Percentiles rank a stretch among this genome's conserved stretches.
phyloP scores from a whole-genome alignment of 2,797 vertebrate genomes.

The Sus cebifrons region DNA sequence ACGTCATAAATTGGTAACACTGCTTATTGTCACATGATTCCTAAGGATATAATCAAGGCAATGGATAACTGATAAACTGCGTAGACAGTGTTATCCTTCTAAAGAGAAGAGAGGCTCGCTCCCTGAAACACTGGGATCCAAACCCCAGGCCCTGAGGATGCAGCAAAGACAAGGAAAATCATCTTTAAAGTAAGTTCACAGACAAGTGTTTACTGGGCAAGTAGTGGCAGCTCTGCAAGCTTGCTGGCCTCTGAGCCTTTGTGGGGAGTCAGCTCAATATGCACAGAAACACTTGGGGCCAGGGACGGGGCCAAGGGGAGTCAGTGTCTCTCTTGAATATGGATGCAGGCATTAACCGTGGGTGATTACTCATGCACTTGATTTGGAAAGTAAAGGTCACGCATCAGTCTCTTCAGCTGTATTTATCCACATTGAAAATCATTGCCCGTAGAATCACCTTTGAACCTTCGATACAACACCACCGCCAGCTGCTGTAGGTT shows the following conservation, averaged over 20 bases:
- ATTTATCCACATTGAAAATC: constrained; percentile 75
- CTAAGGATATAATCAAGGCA: constrained; percentile 22
- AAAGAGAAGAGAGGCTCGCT: background rate
- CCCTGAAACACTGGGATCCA: background rate
- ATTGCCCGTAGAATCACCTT: background rate
- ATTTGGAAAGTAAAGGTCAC: constrained; percentile 76
- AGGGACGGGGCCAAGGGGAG: constrained; percentile 57
- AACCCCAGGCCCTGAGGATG: background rate
- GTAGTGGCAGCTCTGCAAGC: background rate
- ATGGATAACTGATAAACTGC: constrained; percentile 68
- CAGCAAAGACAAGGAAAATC: background rate
- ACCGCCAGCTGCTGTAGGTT: background rate
- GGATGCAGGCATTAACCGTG: constrained; percentile 41
- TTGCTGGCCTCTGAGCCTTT: background rate
- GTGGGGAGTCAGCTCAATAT: background rate
- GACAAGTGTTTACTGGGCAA: background rate
- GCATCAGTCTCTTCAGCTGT: constrained; percentile 63
- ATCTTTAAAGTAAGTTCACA: background rate
- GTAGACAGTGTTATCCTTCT: background rate
- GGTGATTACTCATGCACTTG: constrained; percentile 32
- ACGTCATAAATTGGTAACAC: constrained; percentile 72
- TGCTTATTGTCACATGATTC: constrained; percentile 51
- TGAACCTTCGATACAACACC: background rate
- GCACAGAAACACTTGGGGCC: background rate
- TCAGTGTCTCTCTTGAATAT: constrained; percentile 68